Evolutionary conservation across 2,797 vertebrate genomes (phyloP).

Genomic region (Nannoperca australis): DNA sequence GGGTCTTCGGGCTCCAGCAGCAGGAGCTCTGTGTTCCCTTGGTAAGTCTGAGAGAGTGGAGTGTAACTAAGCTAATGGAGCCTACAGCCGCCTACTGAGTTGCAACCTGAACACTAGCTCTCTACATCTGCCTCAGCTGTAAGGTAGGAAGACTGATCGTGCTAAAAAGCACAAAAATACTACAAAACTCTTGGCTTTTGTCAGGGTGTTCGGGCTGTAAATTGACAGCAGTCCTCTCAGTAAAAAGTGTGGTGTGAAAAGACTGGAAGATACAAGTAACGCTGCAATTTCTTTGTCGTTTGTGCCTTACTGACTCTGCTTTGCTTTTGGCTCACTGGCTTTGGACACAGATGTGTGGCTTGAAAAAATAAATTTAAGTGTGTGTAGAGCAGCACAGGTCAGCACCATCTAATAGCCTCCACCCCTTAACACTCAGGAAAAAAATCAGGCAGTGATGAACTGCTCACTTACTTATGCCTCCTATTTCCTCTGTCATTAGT

Average conservation of each 20-base stretch:
- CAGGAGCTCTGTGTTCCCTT: constrained; percentile 64
- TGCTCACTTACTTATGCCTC: constrained; percentile 46
- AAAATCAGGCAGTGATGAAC: constrained; percentile 60
- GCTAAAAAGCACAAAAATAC: constrained; percentile 16
- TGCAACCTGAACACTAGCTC: constrained; percentile 49
- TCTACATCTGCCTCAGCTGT: constrained; percentile 31
- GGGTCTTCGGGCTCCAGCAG: constrained; percentile 62
- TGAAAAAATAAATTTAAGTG: constrained; percentile 6
- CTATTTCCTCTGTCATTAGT: constrained; percentile 55
- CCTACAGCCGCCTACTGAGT: constrained; percentile 51
- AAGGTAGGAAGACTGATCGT: constrained; percentile 18
- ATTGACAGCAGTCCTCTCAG: constrained; percentile 13
- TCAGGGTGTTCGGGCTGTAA: constrained; percentile 41
- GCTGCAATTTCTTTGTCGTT: neutral
- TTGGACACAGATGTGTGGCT: constrained; percentile 3
- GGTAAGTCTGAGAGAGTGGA: constrained; percentile 69
- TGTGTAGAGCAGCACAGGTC: constrained; percentile 24
- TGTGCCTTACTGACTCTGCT: constrained; percentile 42
- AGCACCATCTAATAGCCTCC: constrained; percentile 25
- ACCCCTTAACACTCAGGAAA: constrained; percentile 35
- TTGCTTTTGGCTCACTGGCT: constrained; percentile 30
- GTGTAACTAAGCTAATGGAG: constrained; percentile 62
- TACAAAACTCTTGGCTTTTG: constrained; percentile 4
- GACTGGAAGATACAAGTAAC: neutral
- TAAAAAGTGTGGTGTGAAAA: constrained; percentile 34